Conservation (phyloP, 2,888 invertebrate genomes). For the Lasiommata megera region DNA sequence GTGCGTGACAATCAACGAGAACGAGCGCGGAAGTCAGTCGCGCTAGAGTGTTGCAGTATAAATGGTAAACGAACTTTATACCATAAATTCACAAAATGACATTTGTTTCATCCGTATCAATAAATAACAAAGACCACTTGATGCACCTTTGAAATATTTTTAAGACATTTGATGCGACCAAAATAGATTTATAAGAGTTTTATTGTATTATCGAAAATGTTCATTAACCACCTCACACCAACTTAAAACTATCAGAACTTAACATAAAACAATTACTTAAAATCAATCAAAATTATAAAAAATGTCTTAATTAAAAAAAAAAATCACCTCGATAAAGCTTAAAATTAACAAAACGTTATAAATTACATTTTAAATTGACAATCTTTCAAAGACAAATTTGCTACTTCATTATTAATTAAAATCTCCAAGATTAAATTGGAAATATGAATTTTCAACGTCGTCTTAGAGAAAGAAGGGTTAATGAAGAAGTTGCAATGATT, state of each 20-base stretch:
- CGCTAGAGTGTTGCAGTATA: too few species aligned
- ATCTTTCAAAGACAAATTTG: not conserved
- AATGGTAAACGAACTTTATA: too few species aligned
- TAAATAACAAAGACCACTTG: not conserved
- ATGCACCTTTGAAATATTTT: not conserved
- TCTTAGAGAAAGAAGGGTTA: not conserved
- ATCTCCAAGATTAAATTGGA: not conserved
- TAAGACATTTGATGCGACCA: not conserved
- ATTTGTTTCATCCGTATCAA: not conserved
- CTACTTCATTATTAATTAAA: not conserved
- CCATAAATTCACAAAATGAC: too few species aligned
- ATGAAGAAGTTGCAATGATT: not conserved
- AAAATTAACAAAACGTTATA: not conserved
- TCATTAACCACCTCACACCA: too few species aligned
- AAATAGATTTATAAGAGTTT: too few species aligned
- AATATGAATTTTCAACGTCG: not conserved
- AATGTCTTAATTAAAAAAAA: constrained; percentile 3
- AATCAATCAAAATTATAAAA: not conserved
- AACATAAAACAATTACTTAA: not conserved
- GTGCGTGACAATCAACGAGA: too few species aligned
- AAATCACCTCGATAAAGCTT: not conserved
- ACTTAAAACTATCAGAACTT: not conserved
- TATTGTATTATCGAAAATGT: too few species aligned
- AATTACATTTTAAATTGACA: not conserved
- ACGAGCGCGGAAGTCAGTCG: too few species aligned